Base-by-base conservation (phyloP, 92 coral and sea anemone genomes). In the Porites evermanni region DNA sequence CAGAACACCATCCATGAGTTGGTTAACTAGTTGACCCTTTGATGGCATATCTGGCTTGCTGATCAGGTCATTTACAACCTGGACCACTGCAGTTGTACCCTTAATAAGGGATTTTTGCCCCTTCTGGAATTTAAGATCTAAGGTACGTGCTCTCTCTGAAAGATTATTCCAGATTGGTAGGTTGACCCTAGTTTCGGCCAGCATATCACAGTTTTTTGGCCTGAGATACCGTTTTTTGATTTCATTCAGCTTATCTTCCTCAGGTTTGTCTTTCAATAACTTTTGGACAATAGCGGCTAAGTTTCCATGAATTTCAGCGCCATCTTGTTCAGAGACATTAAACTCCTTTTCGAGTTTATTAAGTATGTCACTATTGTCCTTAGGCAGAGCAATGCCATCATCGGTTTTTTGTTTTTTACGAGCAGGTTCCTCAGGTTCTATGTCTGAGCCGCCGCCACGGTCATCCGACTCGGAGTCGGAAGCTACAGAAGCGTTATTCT, bases 1-100 rank as follows among this genome's bases (percentile, higher is more conserved):
- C 64, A 86, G 88, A 23, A 89, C 89, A 11, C 90, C 80, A 70
- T 93, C 88, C 87, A 93, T 71, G 63, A 93, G 87, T 75, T 86
- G 75, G 20, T 87, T 83, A 72, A 90, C 64, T 59, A 87, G 23
- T 26, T 58, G 70, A 32, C 59, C 80, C 64, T 59, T 87, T 63
- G 80, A 56, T 56, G 88, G 88, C 72, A 50, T 59, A 18, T 85
- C 88, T 59, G 64, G 70, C 21, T 53, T 72, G 61, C 51, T 64
- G 1, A 20, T 38, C 52, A 86, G 17, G 67, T 29, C 60, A 64
- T 86, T 59, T 53, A 61, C 26, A n/a, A 87, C 86, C 73, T 70
- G 74, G 53, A 87, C 90, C 19, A 79, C 86, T 23, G 80, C 65
- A 70, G 81, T 79, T 5, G 74, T 17, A 19, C 78, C 79, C 51